A percentile compares a stretch with the other conserved stretches of the same genome.
These are phyloP conservation scores for Chironomus tentans DNA, from an alignment of 2,888 invertebrate genomes.

Conservation along the genomic window DNA sequence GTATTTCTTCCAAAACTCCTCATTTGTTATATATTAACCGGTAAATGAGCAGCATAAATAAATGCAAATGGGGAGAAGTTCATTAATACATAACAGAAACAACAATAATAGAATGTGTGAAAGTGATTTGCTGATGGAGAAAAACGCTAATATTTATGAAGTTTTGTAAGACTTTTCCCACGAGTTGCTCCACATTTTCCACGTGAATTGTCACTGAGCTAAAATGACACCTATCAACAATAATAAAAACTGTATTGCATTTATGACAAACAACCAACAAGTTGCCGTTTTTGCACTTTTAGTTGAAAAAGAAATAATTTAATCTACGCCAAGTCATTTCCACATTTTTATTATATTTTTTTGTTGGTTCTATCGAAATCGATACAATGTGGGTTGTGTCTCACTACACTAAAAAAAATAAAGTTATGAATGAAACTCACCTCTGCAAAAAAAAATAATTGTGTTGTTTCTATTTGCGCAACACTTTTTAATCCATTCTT, in stretches of 20 bases:
- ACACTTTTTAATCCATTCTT: background rate
- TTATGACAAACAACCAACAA: background rate
- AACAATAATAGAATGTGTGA: no score
- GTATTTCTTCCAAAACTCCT: no score
- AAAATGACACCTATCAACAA: background rate
- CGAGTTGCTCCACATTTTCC: background rate
- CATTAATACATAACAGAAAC: no score
- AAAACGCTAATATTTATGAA: no score
- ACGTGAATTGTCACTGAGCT: background rate
- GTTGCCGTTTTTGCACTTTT: background rate
- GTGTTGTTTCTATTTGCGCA: background rate
- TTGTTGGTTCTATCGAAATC: no score
- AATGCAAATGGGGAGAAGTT: no score
- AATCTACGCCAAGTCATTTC: background rate
- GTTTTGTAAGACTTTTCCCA: background rate
- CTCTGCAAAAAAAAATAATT: background rate
- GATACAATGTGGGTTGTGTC: no score
- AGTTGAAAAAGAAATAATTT: no score
- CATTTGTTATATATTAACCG: no score
- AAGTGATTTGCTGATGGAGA: no score
- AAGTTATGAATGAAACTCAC: slow-evolving; percentile 1
- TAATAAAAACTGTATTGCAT: background rate
- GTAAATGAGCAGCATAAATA: no score
- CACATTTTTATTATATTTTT: background rate
- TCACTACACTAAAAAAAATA: background rate